Evolutionary conservation across 2,113 vertebrate genomes (phyloP).

Genomic region (Solenodon paradoxus): DNA sequence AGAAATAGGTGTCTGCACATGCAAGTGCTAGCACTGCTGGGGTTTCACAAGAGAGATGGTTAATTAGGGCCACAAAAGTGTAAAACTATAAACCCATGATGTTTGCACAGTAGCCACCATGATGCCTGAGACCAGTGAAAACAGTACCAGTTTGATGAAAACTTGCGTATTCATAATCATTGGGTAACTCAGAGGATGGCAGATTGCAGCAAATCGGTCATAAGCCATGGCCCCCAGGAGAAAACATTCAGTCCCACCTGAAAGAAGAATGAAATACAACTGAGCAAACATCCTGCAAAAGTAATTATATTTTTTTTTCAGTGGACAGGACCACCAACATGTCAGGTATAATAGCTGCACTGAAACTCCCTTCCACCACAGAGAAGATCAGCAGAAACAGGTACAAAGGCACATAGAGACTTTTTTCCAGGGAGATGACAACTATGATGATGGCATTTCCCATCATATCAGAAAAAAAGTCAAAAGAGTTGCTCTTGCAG

Average conservation of each 20-base stretch:
- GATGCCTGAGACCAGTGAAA: conserved; percentile 48
- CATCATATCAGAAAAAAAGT: conserved; percentile 59
- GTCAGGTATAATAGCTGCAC: conserved; percentile 44
- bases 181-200: conserved; percentile 64
- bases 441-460: conserved; percentile 60
- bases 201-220: conserved; percentile 69
- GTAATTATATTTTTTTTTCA: neutral
- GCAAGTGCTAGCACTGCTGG: conserved; percentile 45
- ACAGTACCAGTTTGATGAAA: conserved; percentile 25
- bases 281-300: conserved; percentile 52
- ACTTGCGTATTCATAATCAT: conserved; percentile 48
- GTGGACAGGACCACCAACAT: conserved; percentile 45
- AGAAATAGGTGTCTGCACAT: conserved; percentile 24
- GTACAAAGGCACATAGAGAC: conserved; percentile 56
- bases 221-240: conserved; percentile 72
- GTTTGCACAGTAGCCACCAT: conserved; percentile 11
- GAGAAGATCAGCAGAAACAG: conserved; percentile 63
- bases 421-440: conserved; percentile 25
- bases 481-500: conserved; percentile 34
- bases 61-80: conserved; percentile 65
- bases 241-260: conserved; percentile 57
- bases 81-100: conserved; percentile 61
- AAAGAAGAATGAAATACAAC: conserved; percentile 49
- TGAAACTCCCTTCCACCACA: conserved; percentile 55
- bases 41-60: conserved; percentile 70